Evolutionary conservation across 2,888 invertebrate genomes (phyloP), one percentile per base, ranked within the genome.

Genomic region (Dicyrtomina minuta): DNA sequence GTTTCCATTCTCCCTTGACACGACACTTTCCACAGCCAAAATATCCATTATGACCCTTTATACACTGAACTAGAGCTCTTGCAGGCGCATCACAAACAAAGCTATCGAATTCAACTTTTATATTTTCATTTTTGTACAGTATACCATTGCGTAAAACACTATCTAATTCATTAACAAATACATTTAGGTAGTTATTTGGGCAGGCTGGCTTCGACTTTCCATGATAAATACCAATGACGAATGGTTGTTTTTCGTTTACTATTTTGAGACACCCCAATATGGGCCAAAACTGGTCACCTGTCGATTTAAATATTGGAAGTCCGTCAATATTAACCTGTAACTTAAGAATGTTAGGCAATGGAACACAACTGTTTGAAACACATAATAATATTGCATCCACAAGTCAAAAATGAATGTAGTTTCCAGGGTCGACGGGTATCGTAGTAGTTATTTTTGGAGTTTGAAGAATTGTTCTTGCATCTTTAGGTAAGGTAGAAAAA

Each of bases 11-110:
- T 6, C 60, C 60, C 43, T 60, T 43, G 13, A 39, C 10, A 12
- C 22, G 3, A 15, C 60, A 60, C 10, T 24, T 41, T 43, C 43
- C 60, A 24, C 60, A 60, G 22, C 60, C 60, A 44, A 20, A 43
- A 22, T 43, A 60, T 20, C 24, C 17, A 13, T 43, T 43, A 20
- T 60, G 60, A 17, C 43, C 43, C 1, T 44, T 60, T 17, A 41
- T 20, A 1, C 15, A 20, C 1, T n/a, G n/a, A 6, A 60, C 12
- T 43, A 44, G 20, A 8, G 60, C 41, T 39, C 60, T 39, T 13
- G 60, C 60, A 1, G 60, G 60, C 1, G 60, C 41, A 20, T 60
- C 60, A n/a, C 44, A 43, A 8, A 12, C 22, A 41, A 41, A 22
- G 3, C 8, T 41, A n/a, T 49, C 20, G n/a, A 49, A 49, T 17